Base-by-base conservation (phyloP, 1,140 invertebrate genomes). In the Mylabris phalerata region DNA sequence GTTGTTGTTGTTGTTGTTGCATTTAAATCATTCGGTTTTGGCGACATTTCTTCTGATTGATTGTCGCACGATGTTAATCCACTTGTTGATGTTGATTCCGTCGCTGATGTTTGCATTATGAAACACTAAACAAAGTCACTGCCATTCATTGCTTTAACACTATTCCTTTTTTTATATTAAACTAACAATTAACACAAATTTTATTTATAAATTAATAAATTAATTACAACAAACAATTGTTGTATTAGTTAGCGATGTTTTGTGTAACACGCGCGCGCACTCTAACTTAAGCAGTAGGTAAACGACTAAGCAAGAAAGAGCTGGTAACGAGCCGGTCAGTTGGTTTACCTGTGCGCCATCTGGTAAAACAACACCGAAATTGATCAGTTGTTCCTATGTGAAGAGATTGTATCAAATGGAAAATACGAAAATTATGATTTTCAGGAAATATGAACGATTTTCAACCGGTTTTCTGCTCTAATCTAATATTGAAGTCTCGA, bases 271-370 rank as follows among this genome's bases (percentile, higher is more conserved):
- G 60, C 60, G 62, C 67, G 62, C 62, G 61, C 64, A 59, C 59
- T 56, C 50, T 59, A 59, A 54, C 60, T 64, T 63, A 70, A 70
- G 69, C 70, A 70, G 67, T 69, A 69, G 68, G 70, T 65, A 63
- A 66, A 65, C 70, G 67, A 71, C 70, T 71, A 71, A 71, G 67
- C 67, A 64, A 70, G 41, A 60, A 50, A 57, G 61, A 50, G 56
- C 59, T 50, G 60, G 55, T 48, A 52, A 56, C 55, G 51, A 62
- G 63, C 60, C 64, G 48, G 63, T 57, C 41, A 57, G 38, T 58
- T 57, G 48, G 55, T 57, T 64, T 63, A 64, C 67, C 57, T 63
- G 59, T 69, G 67, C 70, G 70, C 70, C 70, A 69, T 69, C 70
- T 70, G 64, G 66, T 44, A 50, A 52, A 50, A 19, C 50, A 51